phyloP scores from a whole-genome alignment of 2,797 vertebrate species.

The Macropodus opercularis region DNA sequence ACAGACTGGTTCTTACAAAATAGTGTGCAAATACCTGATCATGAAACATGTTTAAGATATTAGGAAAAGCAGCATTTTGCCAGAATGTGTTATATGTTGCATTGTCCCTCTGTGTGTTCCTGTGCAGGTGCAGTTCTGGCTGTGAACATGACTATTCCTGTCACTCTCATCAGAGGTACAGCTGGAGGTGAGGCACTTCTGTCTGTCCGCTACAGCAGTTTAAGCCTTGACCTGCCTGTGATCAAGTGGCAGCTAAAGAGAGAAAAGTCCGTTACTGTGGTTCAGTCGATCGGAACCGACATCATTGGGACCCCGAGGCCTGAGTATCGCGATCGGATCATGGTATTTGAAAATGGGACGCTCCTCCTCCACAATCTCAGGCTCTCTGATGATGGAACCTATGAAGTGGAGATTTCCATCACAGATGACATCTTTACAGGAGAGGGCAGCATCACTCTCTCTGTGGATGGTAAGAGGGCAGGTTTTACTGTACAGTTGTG shows the following conservation, averaged over 20 bases:
- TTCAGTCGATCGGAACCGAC: constrained; percentile 93
- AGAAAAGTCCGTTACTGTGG: constrained; percentile 92
- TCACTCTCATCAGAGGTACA: constrained; percentile 83
- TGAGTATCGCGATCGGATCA: constrained; percentile 92
- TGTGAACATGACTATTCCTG: constrained; percentile 92
- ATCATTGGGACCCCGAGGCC: constrained; percentile 92
- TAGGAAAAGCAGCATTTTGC: no score
- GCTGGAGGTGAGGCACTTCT: constrained; percentile 89
- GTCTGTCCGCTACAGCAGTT: constrained; percentile 90
- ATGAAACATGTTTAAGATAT: no score
- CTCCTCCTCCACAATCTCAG: constrained; percentile 91
- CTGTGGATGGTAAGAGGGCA: constrained; percentile 89
- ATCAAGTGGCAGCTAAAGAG: constrained; percentile 95
- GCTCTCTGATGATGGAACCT: constrained; percentile 88
- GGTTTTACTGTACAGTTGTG: background rate
- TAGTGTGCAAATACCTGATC: no score
- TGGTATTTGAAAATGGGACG: constrained; percentile 93
- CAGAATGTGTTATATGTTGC: no score
- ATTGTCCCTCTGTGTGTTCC: background rate
- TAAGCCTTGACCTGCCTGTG: constrained; percentile 89
- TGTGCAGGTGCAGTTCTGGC: constrained; percentile 82
- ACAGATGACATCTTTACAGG: constrained; percentile 94
- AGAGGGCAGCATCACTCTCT: constrained; percentile 92
- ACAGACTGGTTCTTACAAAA: no score
- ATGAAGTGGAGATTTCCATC: constrained; percentile 97